Percentiles rank a stretch among this genome's conserved stretches.
Evolutionary conservation across 1,140 invertebrate genomes (phyloP).

Genomic region (Stratiolaelaps scimitus): DNA sequence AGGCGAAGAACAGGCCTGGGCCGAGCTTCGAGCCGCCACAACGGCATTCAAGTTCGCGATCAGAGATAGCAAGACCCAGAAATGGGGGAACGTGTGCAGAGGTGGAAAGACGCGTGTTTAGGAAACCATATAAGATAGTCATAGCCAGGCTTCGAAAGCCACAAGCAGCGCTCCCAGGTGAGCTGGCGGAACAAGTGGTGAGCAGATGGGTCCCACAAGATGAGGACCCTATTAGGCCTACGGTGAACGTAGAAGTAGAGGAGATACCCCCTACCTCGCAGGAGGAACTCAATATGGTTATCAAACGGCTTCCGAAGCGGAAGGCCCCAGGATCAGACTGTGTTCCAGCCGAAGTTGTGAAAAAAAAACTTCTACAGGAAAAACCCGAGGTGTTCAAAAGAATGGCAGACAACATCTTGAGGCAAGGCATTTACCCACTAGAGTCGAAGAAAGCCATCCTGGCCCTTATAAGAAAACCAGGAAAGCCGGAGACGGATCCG

Average conservation of each 20-base stretch:
- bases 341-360: not conserved
- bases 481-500: not conserved
- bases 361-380: not conserved
- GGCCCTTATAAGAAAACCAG: not conserved
- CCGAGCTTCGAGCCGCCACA: too few species aligned
- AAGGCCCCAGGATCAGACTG: conserved; percentile 1
- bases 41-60: too few species aligned
- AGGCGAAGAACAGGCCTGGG: too few species aligned
- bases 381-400: not conserved
- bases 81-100: not conserved
- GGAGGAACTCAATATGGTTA: not conserved
- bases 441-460: not conserved
- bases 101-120: not conserved
- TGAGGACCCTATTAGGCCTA: not conserved
- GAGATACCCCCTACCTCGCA: not conserved
- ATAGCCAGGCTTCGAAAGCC: not conserved
- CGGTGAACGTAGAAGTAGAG: not conserved
- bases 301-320: not conserved
- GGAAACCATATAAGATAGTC: not conserved
- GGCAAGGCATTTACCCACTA: not conserved
- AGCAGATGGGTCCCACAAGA: not conserved
- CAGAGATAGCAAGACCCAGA: too few species aligned
- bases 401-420: not conserved
- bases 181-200: not conserved
- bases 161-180: not conserved